These are phyloP conservation scores for Anomalospiza imberbis DNA, from an alignment of 2,797 vertebrate species.

Conservation along the genomic window DNA sequence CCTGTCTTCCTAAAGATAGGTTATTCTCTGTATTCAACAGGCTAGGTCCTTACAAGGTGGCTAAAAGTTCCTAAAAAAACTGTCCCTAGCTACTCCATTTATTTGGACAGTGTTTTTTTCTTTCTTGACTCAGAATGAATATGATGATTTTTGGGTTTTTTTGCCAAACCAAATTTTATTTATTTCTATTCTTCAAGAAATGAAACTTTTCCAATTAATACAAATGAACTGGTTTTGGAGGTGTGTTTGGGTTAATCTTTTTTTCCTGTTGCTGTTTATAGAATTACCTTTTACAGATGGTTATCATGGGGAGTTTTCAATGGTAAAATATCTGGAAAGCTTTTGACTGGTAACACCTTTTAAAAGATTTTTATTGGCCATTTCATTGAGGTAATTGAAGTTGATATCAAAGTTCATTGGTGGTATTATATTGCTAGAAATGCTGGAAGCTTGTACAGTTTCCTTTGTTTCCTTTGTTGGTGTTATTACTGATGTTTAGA, in stretches of 20 bases:
- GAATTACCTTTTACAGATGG: background rate
- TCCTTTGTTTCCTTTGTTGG: background rate
- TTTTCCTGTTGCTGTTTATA: background rate
- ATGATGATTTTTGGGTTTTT: background rate
- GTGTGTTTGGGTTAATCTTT: fast-evolving
- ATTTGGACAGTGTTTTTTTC: background rate
- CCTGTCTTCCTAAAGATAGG: background rate
- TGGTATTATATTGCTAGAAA: background rate
- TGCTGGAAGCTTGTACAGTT: background rate
- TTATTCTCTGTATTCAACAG: background rate
- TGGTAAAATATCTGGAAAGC: background rate
- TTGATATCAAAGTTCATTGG: background rate
- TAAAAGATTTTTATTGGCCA: background rate
- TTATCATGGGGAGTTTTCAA: background rate
- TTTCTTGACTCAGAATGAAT: background rate
- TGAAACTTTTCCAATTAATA: background rate
- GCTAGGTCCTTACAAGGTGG: background rate
- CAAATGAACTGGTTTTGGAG: background rate
- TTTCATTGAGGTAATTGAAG: background rate
- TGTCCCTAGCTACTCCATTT: background rate
- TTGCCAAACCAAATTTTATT: background rate
- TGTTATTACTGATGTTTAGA: background rate
- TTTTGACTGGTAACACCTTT: background rate
- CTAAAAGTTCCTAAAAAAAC: background rate
- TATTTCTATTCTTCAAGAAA: background rate